A percentile compares a stretch with the other conserved stretches of the same genome.
These are phyloP conservation scores for Strigops habroptila DNA, from an alignment of 2,113 vertebrate genomes.

Conservation along the genomic window DNA sequence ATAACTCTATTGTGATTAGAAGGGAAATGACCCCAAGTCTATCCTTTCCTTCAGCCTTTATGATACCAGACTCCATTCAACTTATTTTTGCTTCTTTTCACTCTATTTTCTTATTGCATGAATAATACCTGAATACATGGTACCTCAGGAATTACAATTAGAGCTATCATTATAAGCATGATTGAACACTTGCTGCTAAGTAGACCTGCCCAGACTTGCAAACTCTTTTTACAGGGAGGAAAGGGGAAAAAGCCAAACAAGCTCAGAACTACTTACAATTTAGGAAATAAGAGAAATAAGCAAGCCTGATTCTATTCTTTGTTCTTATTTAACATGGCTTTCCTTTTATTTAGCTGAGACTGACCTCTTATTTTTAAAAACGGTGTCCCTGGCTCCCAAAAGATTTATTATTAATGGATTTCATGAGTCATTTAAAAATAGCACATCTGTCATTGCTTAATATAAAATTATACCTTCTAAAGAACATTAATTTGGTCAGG, in stretches of 20 bases:
- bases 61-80: not conserved
- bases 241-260: rapidly evolving
- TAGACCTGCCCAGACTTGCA: conserved; percentile 1
- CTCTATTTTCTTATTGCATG: not conserved
- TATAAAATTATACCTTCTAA: not conserved
- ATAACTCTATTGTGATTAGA: not conserved
- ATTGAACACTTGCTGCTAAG: not conserved
- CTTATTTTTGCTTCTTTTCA: not conserved
- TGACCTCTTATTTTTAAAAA: not conserved
- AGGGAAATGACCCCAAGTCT: not conserved
- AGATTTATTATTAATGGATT: not conserved
- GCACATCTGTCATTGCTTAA: not conserved
- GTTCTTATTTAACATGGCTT: not conserved
- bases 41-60: not conserved
- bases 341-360: not conserved
- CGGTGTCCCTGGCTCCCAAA: not conserved
- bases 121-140: not conserved
- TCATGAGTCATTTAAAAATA: not conserved
- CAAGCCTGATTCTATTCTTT: not conserved
- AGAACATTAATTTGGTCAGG: not conserved
- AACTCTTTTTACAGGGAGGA: not conserved
- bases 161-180: conserved; percentile 27
- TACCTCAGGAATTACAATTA: conserved; percentile 25
- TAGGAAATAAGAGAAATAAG: not conserved
- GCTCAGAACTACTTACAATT: not conserved